Evolutionary conservation across 2,113 vertebrate genomes (phyloP).

Genomic region (Sylvilagus bachmani): DNA sequence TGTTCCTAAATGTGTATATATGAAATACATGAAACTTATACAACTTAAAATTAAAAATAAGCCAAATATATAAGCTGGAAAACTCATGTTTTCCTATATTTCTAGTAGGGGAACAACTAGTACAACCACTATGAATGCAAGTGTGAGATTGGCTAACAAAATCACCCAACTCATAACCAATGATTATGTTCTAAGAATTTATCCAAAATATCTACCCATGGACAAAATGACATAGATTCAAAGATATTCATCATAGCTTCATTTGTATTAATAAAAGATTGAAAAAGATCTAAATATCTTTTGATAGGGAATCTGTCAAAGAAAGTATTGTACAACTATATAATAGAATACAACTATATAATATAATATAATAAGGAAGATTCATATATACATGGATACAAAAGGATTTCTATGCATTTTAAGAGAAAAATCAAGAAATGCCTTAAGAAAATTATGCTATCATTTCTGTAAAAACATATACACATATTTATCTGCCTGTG

Average conservation of each 20-base stretch:
- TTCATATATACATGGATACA: neutral
- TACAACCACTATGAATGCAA: neutral
- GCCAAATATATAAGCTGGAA: neutral
- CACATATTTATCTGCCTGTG: neutral
- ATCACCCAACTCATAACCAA: neutral
- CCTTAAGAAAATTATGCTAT: neutral
- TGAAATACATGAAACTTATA: too few species aligned
- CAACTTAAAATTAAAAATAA: too few species aligned
- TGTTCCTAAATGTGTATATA: too few species aligned
- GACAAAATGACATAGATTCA: constrained; percentile 1
- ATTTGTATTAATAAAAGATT: constrained; percentile 22
- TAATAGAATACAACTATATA: neutral
- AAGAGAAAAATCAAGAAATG: constrained; percentile 42
- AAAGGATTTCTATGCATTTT: constrained; percentile 26
- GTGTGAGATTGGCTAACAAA: constrained; percentile 49
- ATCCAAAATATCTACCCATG: neutral
- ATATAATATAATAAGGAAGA: neutral
- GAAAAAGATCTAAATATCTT: constrained; percentile 45
- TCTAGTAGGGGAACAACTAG: neutral
- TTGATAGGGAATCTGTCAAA: neutral
- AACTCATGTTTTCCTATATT: neutral
- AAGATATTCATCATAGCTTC: constrained; percentile 25
- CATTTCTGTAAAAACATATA: constrained; percentile 1
- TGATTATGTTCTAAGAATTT: constrained; percentile 13
- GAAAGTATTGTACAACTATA: neutral